phyloP scores from a whole-genome alignment of 2,113 vertebrate species.

The Dipodomys merriami region DNA sequence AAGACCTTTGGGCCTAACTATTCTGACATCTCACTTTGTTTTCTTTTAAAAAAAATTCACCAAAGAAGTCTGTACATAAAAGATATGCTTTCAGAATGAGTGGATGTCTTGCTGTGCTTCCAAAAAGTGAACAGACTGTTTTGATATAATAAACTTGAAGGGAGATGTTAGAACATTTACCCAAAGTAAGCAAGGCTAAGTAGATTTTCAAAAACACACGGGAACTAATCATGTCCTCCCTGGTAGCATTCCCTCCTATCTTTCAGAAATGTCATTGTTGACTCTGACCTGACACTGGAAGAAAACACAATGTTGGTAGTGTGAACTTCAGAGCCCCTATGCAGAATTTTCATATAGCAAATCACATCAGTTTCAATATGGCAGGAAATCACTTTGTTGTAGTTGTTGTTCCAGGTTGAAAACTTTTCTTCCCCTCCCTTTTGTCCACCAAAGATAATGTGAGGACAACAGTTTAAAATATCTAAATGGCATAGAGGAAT shows the following conservation, averaged over 20 bases:
- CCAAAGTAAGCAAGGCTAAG: background rate
- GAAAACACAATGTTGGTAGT: background rate
- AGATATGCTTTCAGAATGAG: background rate
- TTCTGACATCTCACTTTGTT: background rate
- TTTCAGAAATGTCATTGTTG: conserved; percentile 62
- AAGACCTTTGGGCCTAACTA: background rate
- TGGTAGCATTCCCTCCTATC: background rate
- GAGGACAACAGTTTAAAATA: conserved; percentile 22
- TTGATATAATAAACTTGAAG: background rate
- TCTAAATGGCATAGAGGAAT: background rate
- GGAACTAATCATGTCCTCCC: background rate
- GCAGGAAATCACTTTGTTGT: background rate
- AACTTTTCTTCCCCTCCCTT: background rate
- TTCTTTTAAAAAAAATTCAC: conserved; percentile 1
- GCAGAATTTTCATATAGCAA: conserved; percentile 4
- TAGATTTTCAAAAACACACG: background rate
- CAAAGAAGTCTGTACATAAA: background rate
- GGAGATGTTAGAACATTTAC: background rate
- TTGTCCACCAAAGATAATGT: background rate
- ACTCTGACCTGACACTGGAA: conserved; percentile 40
- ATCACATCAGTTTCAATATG: background rate
- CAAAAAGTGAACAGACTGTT: background rate
- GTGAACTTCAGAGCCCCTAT: background rate
- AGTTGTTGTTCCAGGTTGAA: no score
- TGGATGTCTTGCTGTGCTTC: background rate